Percentiles rank a stretch among this genome's conserved stretches.
phyloP scores from a whole-genome alignment of 37 sponge, comb jelly and placozoan species.

The Diacarnus erythraeanus region DNA sequence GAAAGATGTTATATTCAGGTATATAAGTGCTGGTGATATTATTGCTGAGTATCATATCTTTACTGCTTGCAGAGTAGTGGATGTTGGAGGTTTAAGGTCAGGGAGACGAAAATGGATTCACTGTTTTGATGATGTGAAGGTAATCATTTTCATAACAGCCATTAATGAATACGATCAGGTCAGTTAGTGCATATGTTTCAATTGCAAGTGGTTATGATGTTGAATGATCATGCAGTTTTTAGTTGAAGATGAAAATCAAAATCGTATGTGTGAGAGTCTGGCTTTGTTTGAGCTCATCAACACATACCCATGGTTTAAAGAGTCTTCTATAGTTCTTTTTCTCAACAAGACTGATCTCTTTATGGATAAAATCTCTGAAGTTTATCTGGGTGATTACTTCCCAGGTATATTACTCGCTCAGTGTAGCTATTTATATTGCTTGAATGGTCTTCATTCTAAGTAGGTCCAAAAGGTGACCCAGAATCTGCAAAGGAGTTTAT shows the following conservation, averaged over 20 bases:
- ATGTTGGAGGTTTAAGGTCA: constrained; percentile 98
- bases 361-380: constrained; percentile 84
- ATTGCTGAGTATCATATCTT: background rate
- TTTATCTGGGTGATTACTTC: constrained; percentile 89
- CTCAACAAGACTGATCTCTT: constrained; percentile 97
- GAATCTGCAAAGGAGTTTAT: constrained; percentile 12
- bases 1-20: constrained; percentile 86
- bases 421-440: no score
- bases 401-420: constrained; percentile 35
- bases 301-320: constrained; percentile 89
- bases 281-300: constrained; percentile 88
- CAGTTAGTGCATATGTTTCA: background rate
- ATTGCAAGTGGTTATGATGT: no score
- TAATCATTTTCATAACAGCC: constrained; percentile 91
- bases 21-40: background rate
- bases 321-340: constrained; percentile 90
- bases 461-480: background rate
- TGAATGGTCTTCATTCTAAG: no score
- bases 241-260: constrained; percentile 56
- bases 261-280: constrained; percentile 91
- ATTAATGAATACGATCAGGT: constrained; percentile 92
- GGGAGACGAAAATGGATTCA: constrained; percentile 99
- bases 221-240: constrained; percentile 45
- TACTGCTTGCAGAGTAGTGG: constrained; percentile 79
- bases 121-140: constrained; percentile 95